phyloP scores from a whole-genome alignment of 2,888 invertebrate genomes.

The Anticlea derivata region DNA sequence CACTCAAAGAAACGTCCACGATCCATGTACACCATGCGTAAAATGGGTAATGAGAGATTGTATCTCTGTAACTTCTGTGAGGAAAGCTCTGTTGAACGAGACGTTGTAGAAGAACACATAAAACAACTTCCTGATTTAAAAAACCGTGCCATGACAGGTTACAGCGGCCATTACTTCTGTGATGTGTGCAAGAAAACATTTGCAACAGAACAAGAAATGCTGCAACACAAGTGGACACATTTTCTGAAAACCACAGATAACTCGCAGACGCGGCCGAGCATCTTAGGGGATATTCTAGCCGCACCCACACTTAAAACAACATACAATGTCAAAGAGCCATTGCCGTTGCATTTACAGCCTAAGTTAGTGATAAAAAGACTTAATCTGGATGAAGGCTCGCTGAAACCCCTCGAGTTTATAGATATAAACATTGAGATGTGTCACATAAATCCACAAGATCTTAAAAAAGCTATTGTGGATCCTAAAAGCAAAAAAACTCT shows the following conservation, averaged over 20 bases:
- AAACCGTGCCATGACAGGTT: slow-evolving; percentile 60
- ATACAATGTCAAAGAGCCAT: slow-evolving; percentile 49
- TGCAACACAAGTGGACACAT: slow-evolving; percentile 73
- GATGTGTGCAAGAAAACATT: slow-evolving; percentile 67
- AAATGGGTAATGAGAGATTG: slow-evolving; percentile 51
- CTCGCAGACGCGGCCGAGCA: slow-evolving; percentile 41
- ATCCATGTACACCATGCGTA: slow-evolving; percentile 50
- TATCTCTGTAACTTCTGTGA: slow-evolving; percentile 70
- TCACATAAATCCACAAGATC: slow-evolving; percentile 8
- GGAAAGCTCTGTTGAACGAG: slow-evolving; percentile 55
- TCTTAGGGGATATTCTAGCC: slow-evolving; percentile 18
- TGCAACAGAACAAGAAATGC: slow-evolving; percentile 61
- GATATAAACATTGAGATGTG: slow-evolving; percentile 6
- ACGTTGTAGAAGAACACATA: slow-evolving; percentile 56
- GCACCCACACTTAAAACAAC: slow-evolving; percentile 36
- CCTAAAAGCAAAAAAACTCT: slow-evolving; percentile 58
- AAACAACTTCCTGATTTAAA: slow-evolving; percentile 58
- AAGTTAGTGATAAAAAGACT: slow-evolving; percentile 53
- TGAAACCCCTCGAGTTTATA: slow-evolving; percentile 18
- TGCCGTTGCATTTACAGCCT: slow-evolving; percentile 58
- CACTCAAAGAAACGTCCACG: slow-evolving; percentile 56
- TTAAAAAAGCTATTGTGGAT: slow-evolving; percentile 53
- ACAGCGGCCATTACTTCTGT: slow-evolving; percentile 67
- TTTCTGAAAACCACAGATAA: slow-evolving; percentile 59
- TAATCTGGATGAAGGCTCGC: slow-evolving; percentile 26